Conservation (phyloP, 2,888 invertebrate species). For the Hybos culiciformis region DNA sequence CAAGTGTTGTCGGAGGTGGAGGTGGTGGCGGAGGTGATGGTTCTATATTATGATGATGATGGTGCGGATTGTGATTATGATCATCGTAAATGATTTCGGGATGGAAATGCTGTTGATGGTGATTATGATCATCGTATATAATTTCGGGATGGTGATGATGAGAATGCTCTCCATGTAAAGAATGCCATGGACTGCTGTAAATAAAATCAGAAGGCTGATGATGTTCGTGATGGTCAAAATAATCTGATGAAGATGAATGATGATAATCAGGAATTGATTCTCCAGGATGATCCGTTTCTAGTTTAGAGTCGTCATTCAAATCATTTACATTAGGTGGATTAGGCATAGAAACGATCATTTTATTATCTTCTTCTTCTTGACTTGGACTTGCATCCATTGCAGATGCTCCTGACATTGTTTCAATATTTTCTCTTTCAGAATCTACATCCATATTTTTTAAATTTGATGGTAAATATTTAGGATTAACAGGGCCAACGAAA, state of each 20-base stretch:
- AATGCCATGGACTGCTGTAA: background rate
- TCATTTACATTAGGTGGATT: background rate
- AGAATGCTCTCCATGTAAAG: background rate
- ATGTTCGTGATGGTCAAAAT: constrained; percentile 19
- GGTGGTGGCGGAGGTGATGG: constrained; percentile 16
- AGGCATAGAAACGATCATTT: background rate
- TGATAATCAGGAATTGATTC: constrained; percentile 1
- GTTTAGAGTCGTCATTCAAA: background rate
- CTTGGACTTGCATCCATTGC: constrained; percentile 5
- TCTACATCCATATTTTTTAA: constrained; percentile 1
- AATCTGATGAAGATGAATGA: constrained; percentile 4
- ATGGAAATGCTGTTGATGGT: constrained; percentile 20
- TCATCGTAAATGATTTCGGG: constrained; percentile 20
- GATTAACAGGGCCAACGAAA: constrained; percentile 21
- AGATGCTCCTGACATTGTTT: background rate
- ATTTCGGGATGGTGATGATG: background rate
- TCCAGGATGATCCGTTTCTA: background rate
- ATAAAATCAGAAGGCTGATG: constrained; percentile 18
- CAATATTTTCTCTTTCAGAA: background rate
- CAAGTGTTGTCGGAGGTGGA: constrained; percentile 24
- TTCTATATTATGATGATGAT: constrained; percentile 13
- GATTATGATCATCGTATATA: constrained; percentile 5
- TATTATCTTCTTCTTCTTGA: constrained; percentile 2
- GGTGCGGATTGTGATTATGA: constrained; percentile 19
- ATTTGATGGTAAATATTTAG: constrained; percentile 17